Percentiles rank a stretch among this genome's conserved stretches.
Evolutionary conservation across 2,113 vertebrate species (phyloP).

Genomic region (Coptodon bakossiorum): DNA sequence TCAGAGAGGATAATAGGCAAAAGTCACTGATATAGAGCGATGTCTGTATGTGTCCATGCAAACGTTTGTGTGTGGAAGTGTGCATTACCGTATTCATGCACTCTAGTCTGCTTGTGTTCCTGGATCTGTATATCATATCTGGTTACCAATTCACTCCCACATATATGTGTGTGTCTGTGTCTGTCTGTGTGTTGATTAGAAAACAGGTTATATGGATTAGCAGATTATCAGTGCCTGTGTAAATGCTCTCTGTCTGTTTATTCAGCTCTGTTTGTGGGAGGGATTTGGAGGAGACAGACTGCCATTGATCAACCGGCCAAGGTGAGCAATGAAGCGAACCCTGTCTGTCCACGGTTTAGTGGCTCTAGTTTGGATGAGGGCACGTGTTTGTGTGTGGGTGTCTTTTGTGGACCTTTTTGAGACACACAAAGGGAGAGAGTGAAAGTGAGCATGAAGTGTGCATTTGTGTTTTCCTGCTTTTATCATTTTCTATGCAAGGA

Average conservation of each 20-base stretch:
- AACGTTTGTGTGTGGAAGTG: background rate
- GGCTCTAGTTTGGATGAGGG: constrained; percentile 30
- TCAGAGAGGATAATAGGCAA: constrained; percentile 54
- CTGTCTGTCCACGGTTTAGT: constrained; percentile 52
- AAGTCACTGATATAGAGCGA: constrained; percentile 28
- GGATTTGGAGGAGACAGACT: constrained; percentile 69
- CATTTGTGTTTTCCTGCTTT: background rate
- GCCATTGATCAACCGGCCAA: constrained; percentile 72
- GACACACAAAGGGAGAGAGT: background rate
- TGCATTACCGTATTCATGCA: background rate
- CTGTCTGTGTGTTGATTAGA: constrained; percentile 31
- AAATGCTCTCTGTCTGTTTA: constrained; percentile 69
- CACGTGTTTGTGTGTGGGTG: background rate
- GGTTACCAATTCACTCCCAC: background rate
- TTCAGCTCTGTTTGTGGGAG: constrained; percentile 76
- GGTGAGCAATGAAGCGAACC: constrained; percentile 69
- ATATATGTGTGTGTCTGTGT: constrained; percentile 14
- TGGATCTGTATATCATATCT: background rate
- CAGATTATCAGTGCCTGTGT: constrained; percentile 70
- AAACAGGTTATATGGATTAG: constrained; percentile 70
- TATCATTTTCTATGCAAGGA: constrained; percentile 8
- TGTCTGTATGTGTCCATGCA: background rate
- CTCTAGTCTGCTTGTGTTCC: background rate
- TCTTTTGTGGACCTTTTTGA: background rate
- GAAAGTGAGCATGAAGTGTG: constrained; percentile 26